Conservation (phyloP, 1,140 invertebrate species). For the Aphelenchoides avenae region DNA sequence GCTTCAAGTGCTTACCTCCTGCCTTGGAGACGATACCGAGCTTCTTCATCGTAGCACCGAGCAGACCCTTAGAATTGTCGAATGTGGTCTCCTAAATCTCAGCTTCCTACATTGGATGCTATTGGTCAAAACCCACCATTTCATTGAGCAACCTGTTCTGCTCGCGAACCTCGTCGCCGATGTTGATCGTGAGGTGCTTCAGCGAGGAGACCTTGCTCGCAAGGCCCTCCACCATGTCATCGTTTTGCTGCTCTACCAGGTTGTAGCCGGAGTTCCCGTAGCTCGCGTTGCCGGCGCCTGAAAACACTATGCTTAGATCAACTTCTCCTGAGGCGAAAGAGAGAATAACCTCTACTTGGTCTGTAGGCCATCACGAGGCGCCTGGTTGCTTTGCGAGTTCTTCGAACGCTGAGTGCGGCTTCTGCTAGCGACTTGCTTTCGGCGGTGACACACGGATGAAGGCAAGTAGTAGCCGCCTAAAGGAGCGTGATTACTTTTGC, state of each 20-base stretch:
- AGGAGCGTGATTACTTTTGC: no score
- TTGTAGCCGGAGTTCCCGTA: constrained; percentile 8
- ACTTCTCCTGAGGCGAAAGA: not conserved
- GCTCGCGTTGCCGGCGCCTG: constrained; percentile 8
- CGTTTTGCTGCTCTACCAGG: constrained; percentile 52
- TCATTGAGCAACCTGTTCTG: constrained; percentile 49
- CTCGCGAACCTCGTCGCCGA: constrained; percentile 57
- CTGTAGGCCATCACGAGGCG: constrained; percentile 41
- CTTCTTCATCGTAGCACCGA: constrained; percentile 51
- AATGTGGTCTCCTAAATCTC: constrained; percentile 32
- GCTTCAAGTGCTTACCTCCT: constrained; percentile 40
- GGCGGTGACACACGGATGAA: no score
- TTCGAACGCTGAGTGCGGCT: no score
- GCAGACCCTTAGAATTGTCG: constrained; percentile 39
- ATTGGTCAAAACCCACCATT: constrained; percentile 34
- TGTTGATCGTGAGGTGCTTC: constrained; percentile 50
- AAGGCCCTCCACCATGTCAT: constrained; percentile 45
- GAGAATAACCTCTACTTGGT: constrained; percentile 33
- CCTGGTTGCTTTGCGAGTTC: no score
- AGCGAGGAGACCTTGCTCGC: constrained; percentile 40
- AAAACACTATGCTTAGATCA: not conserved
- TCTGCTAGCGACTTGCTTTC: no score
- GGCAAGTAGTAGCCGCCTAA: no score
- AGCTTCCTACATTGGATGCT: not conserved
- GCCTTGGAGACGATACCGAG: constrained; percentile 48